Evolutionary conservation across 2,797 vertebrate genomes (phyloP), one percentile per base, ranked within the genome.

Genomic region (Thaleichthys pacificus): DNA sequence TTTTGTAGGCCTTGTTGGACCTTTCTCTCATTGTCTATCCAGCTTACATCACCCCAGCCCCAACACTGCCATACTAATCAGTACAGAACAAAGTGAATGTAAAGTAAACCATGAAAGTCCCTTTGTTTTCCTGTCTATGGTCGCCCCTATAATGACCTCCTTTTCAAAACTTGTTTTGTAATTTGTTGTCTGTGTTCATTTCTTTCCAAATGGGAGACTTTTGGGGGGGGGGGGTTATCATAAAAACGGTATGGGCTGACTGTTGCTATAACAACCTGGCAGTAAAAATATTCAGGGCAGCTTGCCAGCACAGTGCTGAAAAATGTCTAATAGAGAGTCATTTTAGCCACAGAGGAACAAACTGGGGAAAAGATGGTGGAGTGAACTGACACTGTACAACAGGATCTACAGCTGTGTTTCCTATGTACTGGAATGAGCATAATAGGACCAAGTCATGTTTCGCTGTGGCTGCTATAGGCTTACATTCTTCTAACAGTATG

Each of bases 241-340:
- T 47, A 47, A 47, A 47, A 47, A 12, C 42, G 86, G 84, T 84
- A 66, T 81, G 65, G 75, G 74, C 79, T 78, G 62, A 79, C 72
- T 77, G 83, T 91, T 89, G 80, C 80, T 77, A 89, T 91, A 76
- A 79, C 83, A 89, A 92, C 90, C 82, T 89, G 88, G 84, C 89
- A 87, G 69, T 71, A 60, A 1, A 42, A 60, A 77, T 72, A 75
- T 81, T 82, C 49, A 68, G 76, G 68, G 51, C 65, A 5, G 66
- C n/a, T 14, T 68, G 62, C 73, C 54, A 61, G 78, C 80, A 83
- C 70, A 82, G 84, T 82, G 81, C 74, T 73, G 58, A 72, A 72
- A 72, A 1, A 73, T 79, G 76, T 77, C 78, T 71, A 22, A 72
- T 69, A 71, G 70, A 66, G 2, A 58, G 61, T 42, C 69, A 67